Evolutionary conservation across 2,797 vertebrate genomes (phyloP).

Genomic region (Danio albolineatus): DNA sequence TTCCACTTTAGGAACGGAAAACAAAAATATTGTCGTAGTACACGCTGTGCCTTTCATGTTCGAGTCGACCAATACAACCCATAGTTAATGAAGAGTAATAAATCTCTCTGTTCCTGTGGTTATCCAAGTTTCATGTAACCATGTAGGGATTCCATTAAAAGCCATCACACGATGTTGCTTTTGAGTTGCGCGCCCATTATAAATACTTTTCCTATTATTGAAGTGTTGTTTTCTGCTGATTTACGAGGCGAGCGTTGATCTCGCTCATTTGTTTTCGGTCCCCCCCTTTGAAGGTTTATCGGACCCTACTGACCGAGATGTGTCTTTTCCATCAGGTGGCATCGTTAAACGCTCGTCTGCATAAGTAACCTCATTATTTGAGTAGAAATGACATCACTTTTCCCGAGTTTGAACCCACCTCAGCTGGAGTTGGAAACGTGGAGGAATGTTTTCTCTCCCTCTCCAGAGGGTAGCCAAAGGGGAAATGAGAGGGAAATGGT

Average conservation of each 20-base stretch:
- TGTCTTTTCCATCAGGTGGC: constrained; percentile 71
- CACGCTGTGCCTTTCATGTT: constrained; percentile 35
- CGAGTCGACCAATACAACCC: constrained; percentile 14
- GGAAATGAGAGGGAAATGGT: constrained; percentile 75
- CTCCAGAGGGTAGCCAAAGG: constrained; percentile 45
- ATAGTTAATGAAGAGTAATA: constrained; percentile 43
- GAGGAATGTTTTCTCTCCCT: constrained; percentile 56
- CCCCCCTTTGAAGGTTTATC: constrained; percentile 32
- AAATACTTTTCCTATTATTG: constrained; percentile 69
- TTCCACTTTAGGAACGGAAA: constrained; percentile 29
- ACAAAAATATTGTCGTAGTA: constrained; percentile 31
- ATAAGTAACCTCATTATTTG: constrained; percentile 73
- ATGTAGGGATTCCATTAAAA: constrained; percentile 56
- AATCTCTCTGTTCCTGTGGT: constrained; percentile 38
- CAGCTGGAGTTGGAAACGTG: constrained; percentile 66
- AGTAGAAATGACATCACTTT: constrained; percentile 77
- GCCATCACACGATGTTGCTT: constrained; percentile 63
- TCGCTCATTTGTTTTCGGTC: constrained; percentile 15
- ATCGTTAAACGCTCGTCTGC: constrained; percentile 74
- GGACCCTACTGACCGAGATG: constrained; percentile 12
- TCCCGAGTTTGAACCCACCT: constrained; percentile 70
- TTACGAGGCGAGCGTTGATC: constrained; percentile 72
- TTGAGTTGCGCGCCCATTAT: constrained; percentile 67
- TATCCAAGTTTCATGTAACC: constrained; percentile 40
- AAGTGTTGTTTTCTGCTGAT: constrained; percentile 70